Evolutionary conservation across 2,113 vertebrate genomes (phyloP), one percentile per base, ranked within the genome.

Genomic region (Otus sunia): DNA sequence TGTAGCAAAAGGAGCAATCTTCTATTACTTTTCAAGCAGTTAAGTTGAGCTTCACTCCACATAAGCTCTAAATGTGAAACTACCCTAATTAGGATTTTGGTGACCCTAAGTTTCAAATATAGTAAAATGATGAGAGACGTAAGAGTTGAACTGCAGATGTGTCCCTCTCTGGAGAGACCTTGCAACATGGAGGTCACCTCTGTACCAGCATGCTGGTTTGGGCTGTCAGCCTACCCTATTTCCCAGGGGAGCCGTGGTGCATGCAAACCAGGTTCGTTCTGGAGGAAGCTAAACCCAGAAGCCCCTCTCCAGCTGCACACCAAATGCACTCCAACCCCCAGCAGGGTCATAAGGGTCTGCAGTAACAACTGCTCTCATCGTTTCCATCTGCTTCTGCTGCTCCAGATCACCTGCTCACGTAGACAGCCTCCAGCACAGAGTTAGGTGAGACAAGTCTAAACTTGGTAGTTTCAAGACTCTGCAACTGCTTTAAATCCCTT

Each of bases 191-290:
- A 86, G 34, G 59, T 6, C 43, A 43, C 34, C 20, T 50, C 53
- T 13, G 9, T 11, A 72, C 13, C 15, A 82, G 15, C 18, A 78
- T 0, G 0, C 0, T 12, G 47, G 18, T 25, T 23, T 45, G 21
- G 37, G 62, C 67, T 39, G 27, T 3, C 39, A 62, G 26, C 26
- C 45, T 23, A 36, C 6, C 23, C 39, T 6, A 4, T 20, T 6
- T 63, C 53, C 47, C 34, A 55, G 23, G 14, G 43, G 25, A 76
- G n/a, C 13, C 1, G 1, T 0, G 26, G n/a, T 15, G 6, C 32
- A 55, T 0, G 0, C 16, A 63, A 79, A 72, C 4, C 20, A 5
- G 6, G 12, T 3, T 73, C 39, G 26, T 86, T 47, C 32, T 88
- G 53, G 29, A 80, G 16, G 10, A 86, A 92, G 18, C 13, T 55